Base-by-base conservation (phyloP, 2,888 invertebrate genomes). In the Heliconius charithonia region DNA sequence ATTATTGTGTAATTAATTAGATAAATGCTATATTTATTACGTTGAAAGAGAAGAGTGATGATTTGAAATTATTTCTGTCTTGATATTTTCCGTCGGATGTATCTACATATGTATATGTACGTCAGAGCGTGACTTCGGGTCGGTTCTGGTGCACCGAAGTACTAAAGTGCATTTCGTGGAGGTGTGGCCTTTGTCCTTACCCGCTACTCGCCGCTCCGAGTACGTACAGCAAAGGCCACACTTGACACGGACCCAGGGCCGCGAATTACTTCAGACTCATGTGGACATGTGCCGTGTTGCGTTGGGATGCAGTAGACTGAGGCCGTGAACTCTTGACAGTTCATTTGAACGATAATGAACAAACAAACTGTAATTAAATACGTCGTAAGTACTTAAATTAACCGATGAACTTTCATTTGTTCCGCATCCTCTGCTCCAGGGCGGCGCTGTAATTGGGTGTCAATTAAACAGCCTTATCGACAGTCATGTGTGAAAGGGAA, bases 61-160 rank as follows among this genome's bases (percentile, higher is more conserved):
- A 90, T 91, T 93, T 92, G 88, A 93, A 94, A 94, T 95, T 94
- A 93, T 93, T 94, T 95, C 94, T 93, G 94, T 93, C 92, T 94
- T 93, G 93, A 91, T 93, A 94, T 93, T 93, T 93, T 93, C 91
- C 88, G 87, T 90, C 85, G 86, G 86, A 88, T 87, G 87, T 89
- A 87, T 88, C 88, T 88, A 90, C 22, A 22, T 51, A 51, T 51
- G 19, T 51, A 3, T 90, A 29, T 29, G 10, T 70, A 91, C 88
- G 91, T 89, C 89, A 90, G 90, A 90, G 89, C 86, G 88, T 89
- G 88, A 87, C 86, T 88, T 87, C 87, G 86, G 87, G 89, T 89
- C 89, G 88, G 86, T 91, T 91, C 88, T 87, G 87, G 89, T 87
- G 88, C 85, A 83, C 79, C 83, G 85, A 84, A 82, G 83, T 72